Conservation (phyloP, 2,113 vertebrate genomes). For the Sclerurus mexicanus region DNA sequence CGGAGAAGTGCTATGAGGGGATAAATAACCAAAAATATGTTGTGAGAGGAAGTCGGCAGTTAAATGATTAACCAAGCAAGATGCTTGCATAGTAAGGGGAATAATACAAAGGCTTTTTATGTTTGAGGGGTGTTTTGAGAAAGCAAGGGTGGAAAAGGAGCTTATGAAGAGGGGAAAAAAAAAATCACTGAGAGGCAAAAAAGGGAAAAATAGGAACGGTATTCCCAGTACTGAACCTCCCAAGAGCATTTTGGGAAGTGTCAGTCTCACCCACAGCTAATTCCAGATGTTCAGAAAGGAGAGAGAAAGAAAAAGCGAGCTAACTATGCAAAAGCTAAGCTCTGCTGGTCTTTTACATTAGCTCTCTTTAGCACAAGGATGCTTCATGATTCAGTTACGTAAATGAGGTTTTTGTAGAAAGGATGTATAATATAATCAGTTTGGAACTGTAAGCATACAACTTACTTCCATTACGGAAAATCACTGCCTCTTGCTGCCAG, state of each 20-base stretch:
- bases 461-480: constrained; percentile 49
- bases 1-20: not conserved
- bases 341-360: constrained; percentile 33
- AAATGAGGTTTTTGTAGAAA: constrained; percentile 6
- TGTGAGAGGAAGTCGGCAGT: constrained; percentile 22
- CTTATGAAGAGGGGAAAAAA: not conserved
- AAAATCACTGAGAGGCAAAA: not conserved
- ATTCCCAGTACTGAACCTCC: not conserved
- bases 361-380: constrained; percentile 51
- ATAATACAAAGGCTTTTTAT: not conserved
- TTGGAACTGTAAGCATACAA: constrained; percentile 30
- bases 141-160: not conserved
- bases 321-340: not conserved
- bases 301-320: not conserved
- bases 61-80: constrained; percentile 63
- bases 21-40: constrained; percentile 39
- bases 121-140: not conserved
- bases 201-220: not conserved
- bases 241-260: not conserved
- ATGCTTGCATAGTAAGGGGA: constrained; percentile 18
- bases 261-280: not conserved
- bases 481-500: constrained; percentile 28
- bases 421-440: constrained; percentile 21
- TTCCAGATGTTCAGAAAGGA: not conserved
- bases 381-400: constrained; percentile 30